phyloP scores from a whole-genome alignment of 2,888 invertebrate species.

The Synergus umbraculus region DNA sequence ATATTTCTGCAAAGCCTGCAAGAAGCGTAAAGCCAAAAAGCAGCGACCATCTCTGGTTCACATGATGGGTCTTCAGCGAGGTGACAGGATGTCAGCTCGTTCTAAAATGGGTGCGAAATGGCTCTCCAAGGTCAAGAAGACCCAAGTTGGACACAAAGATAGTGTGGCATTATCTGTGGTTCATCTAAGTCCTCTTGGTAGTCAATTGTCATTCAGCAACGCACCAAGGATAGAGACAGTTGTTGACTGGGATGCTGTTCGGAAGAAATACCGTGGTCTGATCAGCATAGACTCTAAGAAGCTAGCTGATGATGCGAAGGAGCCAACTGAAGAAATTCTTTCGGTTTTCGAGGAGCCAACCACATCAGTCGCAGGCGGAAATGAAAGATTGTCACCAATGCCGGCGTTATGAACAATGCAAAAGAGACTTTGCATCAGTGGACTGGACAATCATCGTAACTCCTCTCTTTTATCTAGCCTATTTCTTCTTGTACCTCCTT shows the following conservation, averaged over 20 bases:
- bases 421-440: neutral
- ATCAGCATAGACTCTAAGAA: conserved; percentile 82
- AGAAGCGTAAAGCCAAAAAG: conserved; percentile 84
- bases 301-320: conserved; percentile 61
- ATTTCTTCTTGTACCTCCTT: conserved; percentile 11
- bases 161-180: conserved; percentile 89
- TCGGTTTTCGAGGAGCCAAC: conserved; percentile 57
- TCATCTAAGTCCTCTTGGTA: conserved; percentile 90
- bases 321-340: conserved; percentile 56
- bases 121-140: conserved; percentile 92
- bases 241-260: conserved; percentile 94
- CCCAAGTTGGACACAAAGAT: conserved; percentile 88
- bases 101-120: conserved; percentile 93
- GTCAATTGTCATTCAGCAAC: conserved; percentile 86
- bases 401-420: conserved; percentile 48
- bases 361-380: conserved; percentile 38
- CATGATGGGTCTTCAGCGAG: conserved; percentile 86
- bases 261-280: conserved; percentile 91
- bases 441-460: conserved; percentile 15
- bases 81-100: conserved; percentile 86
- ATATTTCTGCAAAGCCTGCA: conserved; percentile 90
- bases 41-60: conserved; percentile 91
- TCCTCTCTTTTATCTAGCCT: conserved; percentile 7
- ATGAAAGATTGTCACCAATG: conserved; percentile 15
- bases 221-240: conserved; percentile 91